phyloP scores from a whole-genome alignment of 1,140 invertebrate species.

The Brachionus asplanchnoidis region DNA sequence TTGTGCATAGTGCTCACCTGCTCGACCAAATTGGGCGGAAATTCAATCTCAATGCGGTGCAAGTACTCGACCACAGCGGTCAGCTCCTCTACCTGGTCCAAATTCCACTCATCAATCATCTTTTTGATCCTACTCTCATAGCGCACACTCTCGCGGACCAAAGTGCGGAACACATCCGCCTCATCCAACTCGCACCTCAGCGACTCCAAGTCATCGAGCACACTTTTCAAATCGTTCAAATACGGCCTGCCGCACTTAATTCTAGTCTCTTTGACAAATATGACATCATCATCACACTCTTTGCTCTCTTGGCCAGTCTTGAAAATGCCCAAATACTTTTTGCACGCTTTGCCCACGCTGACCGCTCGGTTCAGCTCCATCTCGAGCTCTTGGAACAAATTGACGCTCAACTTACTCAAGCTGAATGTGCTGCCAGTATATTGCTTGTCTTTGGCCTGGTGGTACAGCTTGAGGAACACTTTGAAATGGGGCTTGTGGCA shows the following conservation, averaged over 20 bases:
- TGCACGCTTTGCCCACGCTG: background rate
- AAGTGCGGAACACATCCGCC: background rate
- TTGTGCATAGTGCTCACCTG: background rate
- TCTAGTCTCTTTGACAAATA: slow-evolving; percentile 18
- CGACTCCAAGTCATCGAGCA: background rate
- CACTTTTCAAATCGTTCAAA: background rate
- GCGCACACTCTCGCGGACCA: background rate
- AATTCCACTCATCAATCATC: slow-evolving; percentile 1
- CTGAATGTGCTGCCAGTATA: background rate
- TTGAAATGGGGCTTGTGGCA: background rate
- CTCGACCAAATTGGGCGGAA: background rate
- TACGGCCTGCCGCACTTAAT: background rate
- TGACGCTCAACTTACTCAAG: background rate
- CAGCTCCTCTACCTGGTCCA: background rate
- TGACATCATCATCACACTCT: background rate
- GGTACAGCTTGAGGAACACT: background rate
- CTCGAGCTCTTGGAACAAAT: background rate
- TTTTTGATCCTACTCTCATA: background rate
- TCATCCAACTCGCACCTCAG: slow-evolving; percentile 23
- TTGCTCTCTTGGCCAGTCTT: background rate
- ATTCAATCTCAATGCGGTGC: background rate
- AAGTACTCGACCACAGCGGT: background rate
- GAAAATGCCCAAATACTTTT: background rate
- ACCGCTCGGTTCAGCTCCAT: background rate
- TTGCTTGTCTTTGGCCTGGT: slow-evolving; percentile 25